Evolutionary conservation across 2,113 vertebrate genomes (phyloP).

Genomic region (Ictalurus furcatus): DNA sequence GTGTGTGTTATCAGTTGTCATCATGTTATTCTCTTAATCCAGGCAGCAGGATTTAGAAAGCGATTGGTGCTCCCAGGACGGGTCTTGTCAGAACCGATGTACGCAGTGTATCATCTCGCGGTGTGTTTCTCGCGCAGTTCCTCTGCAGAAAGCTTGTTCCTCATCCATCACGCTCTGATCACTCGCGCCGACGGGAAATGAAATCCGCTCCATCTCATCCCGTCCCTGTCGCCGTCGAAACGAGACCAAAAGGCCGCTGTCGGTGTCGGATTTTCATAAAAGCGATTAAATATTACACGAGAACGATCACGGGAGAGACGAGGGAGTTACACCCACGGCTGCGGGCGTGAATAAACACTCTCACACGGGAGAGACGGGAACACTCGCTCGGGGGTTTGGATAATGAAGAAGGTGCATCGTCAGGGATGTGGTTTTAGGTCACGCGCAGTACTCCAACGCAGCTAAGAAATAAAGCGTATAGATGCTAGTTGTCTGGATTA

Average conservation of each 20-base stretch:
- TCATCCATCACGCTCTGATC: constrained; percentile 43
- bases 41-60: constrained; percentile 16
- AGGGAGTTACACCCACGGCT: background rate
- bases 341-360: background rate
- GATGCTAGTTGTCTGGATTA: background rate
- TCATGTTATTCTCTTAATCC: constrained; percentile 47
- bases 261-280: background rate
- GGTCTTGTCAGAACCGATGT: constrained; percentile 24
- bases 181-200: constrained; percentile 13
- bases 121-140: constrained; percentile 24
- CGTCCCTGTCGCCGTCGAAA: background rate
- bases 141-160: constrained; percentile 20
- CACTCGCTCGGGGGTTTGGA: background rate
- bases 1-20: constrained; percentile 29
- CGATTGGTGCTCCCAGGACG: constrained; percentile 22
- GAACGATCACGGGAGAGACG: background rate
- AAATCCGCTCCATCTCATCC: constrained; percentile 19
- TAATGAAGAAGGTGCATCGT: background rate
- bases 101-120: constrained; percentile 34
- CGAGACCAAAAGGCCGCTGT: background rate
- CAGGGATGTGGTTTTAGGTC: background rate
- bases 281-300: background rate
- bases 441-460: background rate
- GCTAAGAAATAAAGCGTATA: background rate
- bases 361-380: background rate